Evolutionary conservation across 2,888 invertebrate genomes (phyloP), one percentile per base, ranked within the genome.

Genomic region (Teleiodes luculella): DNA sequence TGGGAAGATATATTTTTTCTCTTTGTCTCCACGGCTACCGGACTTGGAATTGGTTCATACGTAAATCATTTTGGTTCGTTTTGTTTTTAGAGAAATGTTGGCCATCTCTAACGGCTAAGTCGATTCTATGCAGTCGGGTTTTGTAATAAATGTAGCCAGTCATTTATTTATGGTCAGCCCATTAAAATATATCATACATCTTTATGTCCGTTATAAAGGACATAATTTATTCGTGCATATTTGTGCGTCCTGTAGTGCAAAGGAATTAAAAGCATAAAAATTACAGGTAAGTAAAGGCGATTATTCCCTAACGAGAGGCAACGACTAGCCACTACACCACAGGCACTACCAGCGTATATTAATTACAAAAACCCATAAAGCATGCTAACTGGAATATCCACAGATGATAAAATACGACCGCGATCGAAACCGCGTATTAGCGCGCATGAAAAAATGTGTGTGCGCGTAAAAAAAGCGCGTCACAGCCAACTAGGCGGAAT

Each of bases 361-460:
- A 30, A 51, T 31, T 24, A 45, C 24, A 39, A 14, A 35, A 18
- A 47, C 50, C 35, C 51, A 35, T 57, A 54, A 57, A 54, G 18
- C 14, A 54, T 56, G 18, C 13, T 41, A 57, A 57, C 35, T 54
- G 16, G 56, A 18, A 50, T 55, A 65, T 71, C 68, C 66, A 64
- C 70, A 72, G 68, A 63, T 70, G 70, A 67, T 75, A 76, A 77
- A 76, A 68, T 66, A n/a, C 54, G 61, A 49, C 53, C 56, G 68
- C 66, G 67, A 71, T 70, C 66, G 65, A 72, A 76, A 76, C 74
- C 72, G 58, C 64, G 66, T 62, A 69, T 76, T 70, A 70, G 58
- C 53, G 63, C 24, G 58, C 41, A 49, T 35, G 50, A 55, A 49
- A 43, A 49, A 49, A 28, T n/a, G 10, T 13, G 35, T 16, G 31